Conservation (phyloP, 2,797 vertebrate genomes). For the Malacoraja senta region DNA sequence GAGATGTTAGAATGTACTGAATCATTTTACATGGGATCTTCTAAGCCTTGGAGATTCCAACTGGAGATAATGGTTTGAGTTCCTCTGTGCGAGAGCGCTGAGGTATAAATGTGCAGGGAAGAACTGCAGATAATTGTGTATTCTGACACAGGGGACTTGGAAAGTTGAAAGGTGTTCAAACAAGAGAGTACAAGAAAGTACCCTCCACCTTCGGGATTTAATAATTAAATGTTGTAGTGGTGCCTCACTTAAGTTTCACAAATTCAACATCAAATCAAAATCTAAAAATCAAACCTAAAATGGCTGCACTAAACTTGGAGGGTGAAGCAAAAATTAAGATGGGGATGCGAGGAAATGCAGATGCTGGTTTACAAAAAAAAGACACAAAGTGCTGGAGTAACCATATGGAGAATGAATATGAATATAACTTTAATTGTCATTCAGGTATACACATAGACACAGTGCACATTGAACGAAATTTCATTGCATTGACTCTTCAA, state of each 20-base stretch:
- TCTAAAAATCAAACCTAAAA: background rate
- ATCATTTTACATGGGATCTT: no score
- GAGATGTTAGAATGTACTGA: no score
- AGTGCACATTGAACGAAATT: no score
- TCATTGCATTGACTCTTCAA: no score
- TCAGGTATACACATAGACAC: no score
- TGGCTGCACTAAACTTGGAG: background rate
- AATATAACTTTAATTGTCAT: no score
- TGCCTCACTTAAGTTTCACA: background rate
- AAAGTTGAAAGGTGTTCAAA: background rate
- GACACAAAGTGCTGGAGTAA: no score
- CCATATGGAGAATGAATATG: no score
- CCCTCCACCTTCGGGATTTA: background rate
- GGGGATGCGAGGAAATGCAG: no score
- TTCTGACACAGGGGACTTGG: background rate
- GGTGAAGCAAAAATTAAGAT: background rate
- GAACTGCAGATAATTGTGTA: background rate
- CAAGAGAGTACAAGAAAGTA: background rate
- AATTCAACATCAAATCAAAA: background rate
- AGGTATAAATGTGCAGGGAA: background rate
- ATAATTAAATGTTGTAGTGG: background rate
- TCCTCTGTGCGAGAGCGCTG: background rate
- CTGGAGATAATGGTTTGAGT: background rate
- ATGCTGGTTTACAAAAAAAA: no score
- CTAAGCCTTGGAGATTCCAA: background rate